Evolutionary conservation across 2,888 invertebrate species (phyloP).

Genomic region (Euzophera pinguis): DNA sequence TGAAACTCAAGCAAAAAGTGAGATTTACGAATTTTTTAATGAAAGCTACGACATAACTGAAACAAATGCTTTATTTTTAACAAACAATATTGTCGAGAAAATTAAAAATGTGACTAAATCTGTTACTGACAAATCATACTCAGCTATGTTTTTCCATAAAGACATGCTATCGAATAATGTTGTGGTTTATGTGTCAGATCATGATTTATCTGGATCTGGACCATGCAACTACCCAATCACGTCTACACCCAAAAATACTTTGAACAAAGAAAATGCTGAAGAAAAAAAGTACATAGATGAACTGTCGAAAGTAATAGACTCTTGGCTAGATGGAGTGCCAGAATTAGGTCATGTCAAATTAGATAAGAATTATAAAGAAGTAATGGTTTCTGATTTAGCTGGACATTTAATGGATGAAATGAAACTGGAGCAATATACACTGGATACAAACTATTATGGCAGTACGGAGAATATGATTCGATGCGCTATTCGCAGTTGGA

Average conservation of each 20-base stretch:
- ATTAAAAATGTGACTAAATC: not conserved
- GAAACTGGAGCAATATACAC: constrained; percentile 35
- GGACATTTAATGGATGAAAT: constrained; percentile 40
- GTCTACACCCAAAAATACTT: constrained; percentile 38
- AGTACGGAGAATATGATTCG: constrained; percentile 30
- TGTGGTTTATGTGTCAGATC: constrained; percentile 34
- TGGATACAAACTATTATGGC: constrained; percentile 19
- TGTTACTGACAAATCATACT: not conserved
- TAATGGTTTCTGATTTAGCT: constrained; percentile 40
- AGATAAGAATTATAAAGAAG: constrained; percentile 37
- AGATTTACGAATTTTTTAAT: constrained; percentile 21
- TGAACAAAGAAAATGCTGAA: constrained; percentile 32
- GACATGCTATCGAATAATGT: constrained; percentile 22
- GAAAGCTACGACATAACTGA: constrained; percentile 19
- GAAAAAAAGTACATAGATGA: constrained; percentile 35
- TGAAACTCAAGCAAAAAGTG: constrained; percentile 6
- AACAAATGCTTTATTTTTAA: constrained; percentile 21
- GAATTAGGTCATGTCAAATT: constrained; percentile 28
- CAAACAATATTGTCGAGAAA: constrained; percentile 16
- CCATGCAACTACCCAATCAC: constrained; percentile 23
- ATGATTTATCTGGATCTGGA: constrained; percentile 16
- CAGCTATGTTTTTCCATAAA: constrained; percentile 5
- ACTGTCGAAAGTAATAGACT: constrained; percentile 29
- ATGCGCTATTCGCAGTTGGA: constrained; percentile 32
- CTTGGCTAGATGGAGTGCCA: constrained; percentile 44